Evolutionary conservation across 2,888 invertebrate genomes (phyloP).

Genomic region (Poecilobothrus nobilitatus): DNA sequence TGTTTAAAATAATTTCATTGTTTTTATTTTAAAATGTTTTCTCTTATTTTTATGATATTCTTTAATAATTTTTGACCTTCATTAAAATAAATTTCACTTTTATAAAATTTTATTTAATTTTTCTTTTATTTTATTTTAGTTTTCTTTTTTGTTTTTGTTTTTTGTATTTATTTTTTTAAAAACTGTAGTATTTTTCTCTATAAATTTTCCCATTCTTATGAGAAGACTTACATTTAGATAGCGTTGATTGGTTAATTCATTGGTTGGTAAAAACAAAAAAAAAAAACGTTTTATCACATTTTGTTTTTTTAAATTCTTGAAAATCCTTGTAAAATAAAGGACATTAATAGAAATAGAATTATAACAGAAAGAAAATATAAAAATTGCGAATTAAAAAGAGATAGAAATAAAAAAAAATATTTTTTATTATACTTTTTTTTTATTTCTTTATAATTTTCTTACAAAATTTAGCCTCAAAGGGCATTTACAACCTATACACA

Average conservation of each 20-base stretch:
- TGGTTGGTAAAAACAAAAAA: not conserved
- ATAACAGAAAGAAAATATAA: too few species aligned
- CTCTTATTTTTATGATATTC: not conserved
- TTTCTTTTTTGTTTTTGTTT: not conserved
- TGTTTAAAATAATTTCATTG: too few species aligned
- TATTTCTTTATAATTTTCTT: not conserved
- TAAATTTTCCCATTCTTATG: too few species aligned
- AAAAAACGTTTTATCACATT: not conserved
- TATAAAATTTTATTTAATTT: not conserved
- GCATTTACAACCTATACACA: not conserved
- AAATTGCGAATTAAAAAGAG: not conserved
- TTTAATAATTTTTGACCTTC: not conserved
- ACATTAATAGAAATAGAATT: not conserved
- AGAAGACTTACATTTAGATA: not conserved
- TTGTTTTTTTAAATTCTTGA: not conserved
- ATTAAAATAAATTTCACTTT: slow-evolving; percentile 6
- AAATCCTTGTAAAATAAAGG: not conserved
- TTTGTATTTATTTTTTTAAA: not conserved
- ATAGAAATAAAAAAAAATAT: not conserved
- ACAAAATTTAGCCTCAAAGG: not conserved
- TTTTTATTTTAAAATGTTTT: not conserved
- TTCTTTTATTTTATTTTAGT: not conserved
- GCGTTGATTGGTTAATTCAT: not conserved
- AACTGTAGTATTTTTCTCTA: too few species aligned
- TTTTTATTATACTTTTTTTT: not conserved